Base-by-base conservation (phyloP, 2,797 vertebrate species). In the Bryconaethiops microstoma region DNA sequence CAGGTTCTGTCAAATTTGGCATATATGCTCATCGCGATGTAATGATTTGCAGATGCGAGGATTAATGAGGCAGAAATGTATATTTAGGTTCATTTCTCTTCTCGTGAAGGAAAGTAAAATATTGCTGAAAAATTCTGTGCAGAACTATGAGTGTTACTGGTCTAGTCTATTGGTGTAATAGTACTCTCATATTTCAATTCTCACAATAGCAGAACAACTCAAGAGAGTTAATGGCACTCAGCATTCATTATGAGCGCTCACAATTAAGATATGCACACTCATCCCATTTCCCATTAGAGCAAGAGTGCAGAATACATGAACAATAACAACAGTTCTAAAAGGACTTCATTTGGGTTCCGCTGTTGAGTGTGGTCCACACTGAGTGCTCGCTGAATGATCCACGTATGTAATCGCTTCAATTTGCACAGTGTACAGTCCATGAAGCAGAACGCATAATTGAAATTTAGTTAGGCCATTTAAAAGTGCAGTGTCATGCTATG, bases 211-310 rank as follows among this genome's bases (percentile, higher is more conserved):
- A 74, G 67, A 76, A 76, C 52, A 76, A 80, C 77, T 80, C 17
- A 59, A 78, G 69, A 76, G 65, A 72, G 68, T 67, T 77, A 71
- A 82, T 82, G 74, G 68, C 68, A 82, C 80, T 82, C 68, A 82
- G 60, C 52, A 52, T 73, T 82, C 60, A 77, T 77, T 77, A 82
- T 14, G 60, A 64, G 60, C 1, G 74, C 59, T 67, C 60, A 73
- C 74, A 77, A 77, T 82, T 77, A 77, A 77, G 75, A 82, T 82
- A 65, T 82, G 75, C 68, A 77, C 57, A 60, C 74, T 76, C 57
- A 40, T 71, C 35, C 67, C 68, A 73, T 65, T 73, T 67, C 74
- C 67, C 74, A 64, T 76, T 81, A 76, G 67, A 59, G 19, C 59
- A 72, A 9, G 57, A 76, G 80, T 71, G 55, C 21, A 48, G 68